phyloP scores from a whole-genome alignment of 2,888 invertebrate species.

The Nemotelus pantherinus region DNA sequence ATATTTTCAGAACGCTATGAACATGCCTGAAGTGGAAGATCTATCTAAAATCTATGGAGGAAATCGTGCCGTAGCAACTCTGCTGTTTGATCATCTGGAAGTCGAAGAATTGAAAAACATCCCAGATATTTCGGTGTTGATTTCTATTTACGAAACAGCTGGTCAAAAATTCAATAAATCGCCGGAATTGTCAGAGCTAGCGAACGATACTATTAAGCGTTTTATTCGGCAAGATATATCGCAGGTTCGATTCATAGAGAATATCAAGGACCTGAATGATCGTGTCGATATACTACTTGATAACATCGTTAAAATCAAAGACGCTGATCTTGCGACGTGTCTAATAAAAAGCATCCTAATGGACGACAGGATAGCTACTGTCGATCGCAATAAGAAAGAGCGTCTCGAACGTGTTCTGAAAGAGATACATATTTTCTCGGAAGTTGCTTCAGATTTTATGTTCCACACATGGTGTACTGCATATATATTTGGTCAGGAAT shows the following conservation, averaged over 20 bases:
- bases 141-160: conserved; percentile 15
- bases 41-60: conserved; percentile 55
- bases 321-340: conserved; percentile 59
- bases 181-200: conserved; percentile 48
- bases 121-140: not conserved
- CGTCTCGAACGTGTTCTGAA: conserved; percentile 69
- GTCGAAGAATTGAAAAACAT: not conserved
- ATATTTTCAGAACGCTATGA: conserved; percentile 55
- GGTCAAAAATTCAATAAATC: conserved; percentile 49
- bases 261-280: conserved; percentile 57
- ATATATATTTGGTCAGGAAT: conserved; percentile 64
- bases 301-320: conserved; percentile 60
- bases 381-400: conserved; percentile 56
- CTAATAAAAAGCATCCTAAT: conserved; percentile 65
- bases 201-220: conserved; percentile 23
- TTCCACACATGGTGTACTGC: conserved; percentile 71
- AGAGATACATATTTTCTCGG: conserved; percentile 73
- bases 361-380: conserved; percentile 65
- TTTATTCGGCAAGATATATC: conserved; percentile 56
- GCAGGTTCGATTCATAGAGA: conserved; percentile 56
- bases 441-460: conserved; percentile 70
- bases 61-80: conserved; percentile 57
- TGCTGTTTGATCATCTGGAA: conserved; percentile 55
- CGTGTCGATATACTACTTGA: conserved; percentile 58
- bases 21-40: conserved; percentile 54